These are phyloP conservation scores for Caenorhabditis becei DNA, from an alignment of 2,888 invertebrate species.

Conservation along the genomic window DNA sequence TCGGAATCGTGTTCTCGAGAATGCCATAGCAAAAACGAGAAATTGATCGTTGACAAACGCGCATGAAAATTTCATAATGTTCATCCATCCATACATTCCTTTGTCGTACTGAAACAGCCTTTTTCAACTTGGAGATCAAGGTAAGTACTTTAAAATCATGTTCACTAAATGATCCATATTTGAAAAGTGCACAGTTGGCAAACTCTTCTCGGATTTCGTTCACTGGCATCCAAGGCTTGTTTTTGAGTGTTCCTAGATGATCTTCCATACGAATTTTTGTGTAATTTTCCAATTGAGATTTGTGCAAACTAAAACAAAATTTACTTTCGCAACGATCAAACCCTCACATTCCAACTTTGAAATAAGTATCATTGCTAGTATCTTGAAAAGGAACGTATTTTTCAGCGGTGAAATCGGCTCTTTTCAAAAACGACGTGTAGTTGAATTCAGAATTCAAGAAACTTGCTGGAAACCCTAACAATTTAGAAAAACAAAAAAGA, in stretches of 20 bases:
- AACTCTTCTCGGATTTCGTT: constrained; percentile 71
- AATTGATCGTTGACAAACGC: constrained; percentile 60
- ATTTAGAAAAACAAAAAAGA: constrained; percentile 1
- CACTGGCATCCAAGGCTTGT: constrained; percentile 72
- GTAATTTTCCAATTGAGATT: constrained; percentile 63
- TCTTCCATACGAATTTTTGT: constrained; percentile 65
- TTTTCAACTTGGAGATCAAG: no score
- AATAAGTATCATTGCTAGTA: constrained; percentile 69
- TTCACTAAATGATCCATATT: constrained; percentile 66
- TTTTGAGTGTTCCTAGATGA: constrained; percentile 67
- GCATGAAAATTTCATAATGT: constrained; percentile 74
- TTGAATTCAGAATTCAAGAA: constrained; percentile 66
- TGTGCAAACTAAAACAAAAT: constrained; percentile 56
- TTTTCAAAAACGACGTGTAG: constrained; percentile 59
- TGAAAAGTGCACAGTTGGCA: constrained; percentile 68
- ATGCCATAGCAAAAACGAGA: constrained; percentile 71
- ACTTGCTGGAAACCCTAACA: constrained; percentile 42
- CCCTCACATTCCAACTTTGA: constrained; percentile 68
- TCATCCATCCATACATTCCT: constrained; percentile 74
- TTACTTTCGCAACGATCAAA: background rate
- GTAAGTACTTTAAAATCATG: constrained; percentile 69
- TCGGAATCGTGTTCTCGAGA: constrained; percentile 71
- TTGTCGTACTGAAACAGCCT: constrained; percentile 75
- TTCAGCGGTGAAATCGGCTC: constrained; percentile 61
- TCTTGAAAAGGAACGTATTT: constrained; percentile 71